Evolutionary conservation across 2,888 invertebrate genomes (phyloP), one percentile per base, ranked within the genome.

Genomic region (Andrena dorsata): DNA sequence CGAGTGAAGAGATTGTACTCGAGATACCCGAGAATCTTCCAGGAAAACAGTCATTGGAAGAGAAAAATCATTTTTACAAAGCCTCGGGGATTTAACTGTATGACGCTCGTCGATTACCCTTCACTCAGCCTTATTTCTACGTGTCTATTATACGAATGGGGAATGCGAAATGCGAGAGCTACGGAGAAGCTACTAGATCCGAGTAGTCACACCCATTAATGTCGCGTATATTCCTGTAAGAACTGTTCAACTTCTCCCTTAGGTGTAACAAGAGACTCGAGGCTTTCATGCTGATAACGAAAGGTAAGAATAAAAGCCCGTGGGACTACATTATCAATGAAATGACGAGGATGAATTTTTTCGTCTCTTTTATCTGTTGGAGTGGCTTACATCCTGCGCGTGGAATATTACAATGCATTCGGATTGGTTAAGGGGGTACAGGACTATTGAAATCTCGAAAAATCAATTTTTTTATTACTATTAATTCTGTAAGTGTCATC

Each of bases 141-240:
- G 30, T 6, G 13, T 23, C 35, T 47, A 3, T 4, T n/a, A 3
- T 13, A 16, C n/a, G 2, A 73, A 47, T 73, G 41, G 41, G 35
- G 28, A 65, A 65, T 13, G 7, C 35, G 13, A 65, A 6, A 28
- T 32, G 32, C 30, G 1, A 53, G 23, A 72, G 26, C 3, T 66
- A 26, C 26, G 10, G 47, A 58, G 35, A 72, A 73, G 58, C 56
- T 64, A 49, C 30, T 32, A 65, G 49, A 76, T 72, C 64, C 47
- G 56, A 35, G 20, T 64, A 64, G 7, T 32, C 58, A 7, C 5
- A 49, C 49, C 32, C 20, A 51, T 60, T 51, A 51, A 60, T 60
- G 13, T 49, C n/a, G 35, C 30, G 23, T 28, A 53, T 0, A 10
- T 51, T 60, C 20, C 10, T 7, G 30, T 7, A n/a, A 51, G 20